phyloP scores from a whole-genome alignment of 2,888 invertebrate species.

The Willowsia nigromaculata region DNA sequence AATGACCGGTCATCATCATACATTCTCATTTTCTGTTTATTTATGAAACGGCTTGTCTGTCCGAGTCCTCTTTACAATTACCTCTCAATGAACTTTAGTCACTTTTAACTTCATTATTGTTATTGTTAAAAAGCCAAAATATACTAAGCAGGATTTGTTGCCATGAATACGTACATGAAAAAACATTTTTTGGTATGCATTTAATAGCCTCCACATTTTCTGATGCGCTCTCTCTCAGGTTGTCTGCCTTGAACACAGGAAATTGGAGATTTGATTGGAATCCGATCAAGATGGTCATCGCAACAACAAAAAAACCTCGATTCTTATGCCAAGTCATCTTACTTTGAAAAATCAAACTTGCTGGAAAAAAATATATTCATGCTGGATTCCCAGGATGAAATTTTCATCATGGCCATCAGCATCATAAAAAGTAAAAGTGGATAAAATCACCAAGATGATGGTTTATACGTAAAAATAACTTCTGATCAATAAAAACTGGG shows the following conservation, averaged over 20 bases:
- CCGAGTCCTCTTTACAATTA: constrained; percentile 32
- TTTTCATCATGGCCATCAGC: neutral
- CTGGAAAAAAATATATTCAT: neutral
- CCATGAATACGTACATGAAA: neutral
- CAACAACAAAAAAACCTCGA: neutral
- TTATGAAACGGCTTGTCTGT: constrained; percentile 48
- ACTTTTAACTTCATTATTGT: constrained; percentile 54
- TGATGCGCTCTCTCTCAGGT: neutral
- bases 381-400: neutral
- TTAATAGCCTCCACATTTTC: neutral
- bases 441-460: neutral
- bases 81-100: constrained; percentile 49
- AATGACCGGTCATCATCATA: constrained; percentile 46
- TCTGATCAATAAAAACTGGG: constrained; percentile 19
- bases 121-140: neutral
- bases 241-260: constrained; percentile 5
- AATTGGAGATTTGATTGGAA: constrained; percentile 50
- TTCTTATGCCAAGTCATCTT: constrained; percentile 21
- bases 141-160: no score
- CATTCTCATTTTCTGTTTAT: constrained; percentile 41
- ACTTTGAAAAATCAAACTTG: neutral
- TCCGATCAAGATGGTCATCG: constrained; percentile 32
- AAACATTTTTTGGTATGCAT: neutral
- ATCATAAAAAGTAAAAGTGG: constrained; percentile 49
- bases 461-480: constrained; percentile 4